Conservation (phyloP, 1,140 invertebrate genomes). For the Monomorium pharaonis region DNA sequence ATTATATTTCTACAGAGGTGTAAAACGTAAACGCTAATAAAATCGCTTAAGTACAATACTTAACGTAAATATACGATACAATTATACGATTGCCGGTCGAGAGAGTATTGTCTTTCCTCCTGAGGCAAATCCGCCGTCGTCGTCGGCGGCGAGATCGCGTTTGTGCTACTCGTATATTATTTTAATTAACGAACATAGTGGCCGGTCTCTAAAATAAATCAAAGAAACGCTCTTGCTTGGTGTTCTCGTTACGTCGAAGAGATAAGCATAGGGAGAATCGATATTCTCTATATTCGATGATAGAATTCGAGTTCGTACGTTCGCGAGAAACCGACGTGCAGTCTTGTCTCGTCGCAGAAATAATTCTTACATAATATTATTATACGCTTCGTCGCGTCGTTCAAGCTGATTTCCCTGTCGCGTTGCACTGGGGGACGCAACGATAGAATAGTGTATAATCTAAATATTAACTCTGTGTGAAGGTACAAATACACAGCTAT, state of each 20-base stretch:
- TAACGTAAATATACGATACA: slow-evolving; percentile 61
- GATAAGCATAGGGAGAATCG: neutral
- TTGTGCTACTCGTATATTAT: slow-evolving; percentile 55
- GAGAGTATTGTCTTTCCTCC: neutral
- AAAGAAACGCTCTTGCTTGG: neutral
- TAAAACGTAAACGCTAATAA: slow-evolving; percentile 69
- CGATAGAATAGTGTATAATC: neutral
- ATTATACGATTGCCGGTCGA: neutral
- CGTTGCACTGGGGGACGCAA: neutral
- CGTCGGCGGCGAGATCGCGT: slow-evolving; percentile 46
- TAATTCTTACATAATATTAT: neutral
- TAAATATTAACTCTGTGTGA: slow-evolving; percentile 54
- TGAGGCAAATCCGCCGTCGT: slow-evolving; percentile 26
- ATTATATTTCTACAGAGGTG: slow-evolving; percentile 67
- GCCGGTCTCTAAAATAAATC: neutral
- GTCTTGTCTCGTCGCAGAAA: slow-evolving; percentile 5
- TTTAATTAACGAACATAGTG: slow-evolving; percentile 27
- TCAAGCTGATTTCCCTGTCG: slow-evolving; percentile 20
- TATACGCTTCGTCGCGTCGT: neutral
- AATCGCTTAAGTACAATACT: slow-evolving; percentile 68
- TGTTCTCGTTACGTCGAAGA: slow-evolving; percentile 5
- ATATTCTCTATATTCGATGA: slow-evolving; percentile 18
- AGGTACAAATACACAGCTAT: slow-evolving; percentile 78
- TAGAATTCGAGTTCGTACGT: slow-evolving; percentile 25
- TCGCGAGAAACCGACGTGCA: neutral